Evolutionary conservation across 2,888 invertebrate genomes (phyloP).

Genomic region (Phyllotreta striolata): DNA sequence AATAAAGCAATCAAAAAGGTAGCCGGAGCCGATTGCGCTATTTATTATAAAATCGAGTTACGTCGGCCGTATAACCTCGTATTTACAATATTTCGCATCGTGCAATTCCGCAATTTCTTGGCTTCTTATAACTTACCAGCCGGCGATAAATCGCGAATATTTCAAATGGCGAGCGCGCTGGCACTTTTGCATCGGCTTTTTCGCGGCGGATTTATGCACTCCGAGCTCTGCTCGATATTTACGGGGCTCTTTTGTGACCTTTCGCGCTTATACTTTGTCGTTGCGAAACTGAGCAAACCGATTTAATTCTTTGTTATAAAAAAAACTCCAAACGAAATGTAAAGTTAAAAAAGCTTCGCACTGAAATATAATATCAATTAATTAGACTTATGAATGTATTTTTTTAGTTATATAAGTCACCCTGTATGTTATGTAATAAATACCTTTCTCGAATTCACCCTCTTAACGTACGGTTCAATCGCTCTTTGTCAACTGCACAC

Average conservation of each 20-base stretch:
- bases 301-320: too few relatives aligned
- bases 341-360: too few relatives aligned
- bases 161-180: constrained; percentile 43
- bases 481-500: constrained; percentile 9
- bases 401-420: not conserved
- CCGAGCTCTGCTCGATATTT: constrained; percentile 15
- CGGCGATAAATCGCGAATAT: constrained; percentile 47
- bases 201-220: constrained; percentile 7
- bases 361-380: too few relatives aligned
- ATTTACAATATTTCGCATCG: constrained; percentile 36
- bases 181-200: constrained; percentile 1
- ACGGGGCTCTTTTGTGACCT: constrained; percentile 12
- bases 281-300: not conserved
- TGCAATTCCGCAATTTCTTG: constrained; percentile 31
- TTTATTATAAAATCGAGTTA: constrained; percentile 32
- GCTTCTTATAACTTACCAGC: constrained; percentile 39
- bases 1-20: constrained; percentile 38
- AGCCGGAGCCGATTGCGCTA: constrained; percentile 26
- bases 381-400: too few relatives aligned
- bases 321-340: too few relatives aligned
- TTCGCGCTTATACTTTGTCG: constrained; percentile 6
- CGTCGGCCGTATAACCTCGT: constrained; percentile 33
- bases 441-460: constrained; percentile 5
- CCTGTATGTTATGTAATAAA: not conserved
- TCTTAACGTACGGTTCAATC: constrained; percentile 1